Conservation (phyloP, 2,797 vertebrate species). For the Dendrocincla tyrannina region DNA sequence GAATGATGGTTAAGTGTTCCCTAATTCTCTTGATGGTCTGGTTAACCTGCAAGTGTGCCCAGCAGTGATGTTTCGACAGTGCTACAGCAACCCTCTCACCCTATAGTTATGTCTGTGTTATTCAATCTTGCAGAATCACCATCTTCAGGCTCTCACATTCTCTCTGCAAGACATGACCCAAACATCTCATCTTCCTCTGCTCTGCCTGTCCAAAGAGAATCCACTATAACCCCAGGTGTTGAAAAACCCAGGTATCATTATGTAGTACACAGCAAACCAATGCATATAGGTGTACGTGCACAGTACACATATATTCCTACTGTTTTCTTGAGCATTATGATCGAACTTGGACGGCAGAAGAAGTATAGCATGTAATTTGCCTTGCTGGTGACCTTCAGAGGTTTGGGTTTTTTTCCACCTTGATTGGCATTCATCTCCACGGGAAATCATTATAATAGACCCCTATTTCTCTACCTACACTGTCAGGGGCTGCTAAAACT, state of each 20-base stretch:
- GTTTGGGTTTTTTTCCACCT: background rate
- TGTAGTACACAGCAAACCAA: background rate
- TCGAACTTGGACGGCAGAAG: background rate
- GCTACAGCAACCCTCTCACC: background rate
- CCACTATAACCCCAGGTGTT: constrained; percentile 64
- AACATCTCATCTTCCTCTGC: constrained; percentile 63
- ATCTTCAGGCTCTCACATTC: constrained; percentile 24
- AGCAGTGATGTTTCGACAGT: background rate
- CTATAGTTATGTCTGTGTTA: constrained; percentile 7
- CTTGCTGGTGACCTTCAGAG: constrained; percentile 10
- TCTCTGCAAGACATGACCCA: constrained; percentile 40
- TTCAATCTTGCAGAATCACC: constrained; percentile 47
- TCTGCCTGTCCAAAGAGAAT: constrained; percentile 59
- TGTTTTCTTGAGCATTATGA: constrained; percentile 3
- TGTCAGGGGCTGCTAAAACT: constrained; percentile 29
- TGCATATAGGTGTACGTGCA: background rate
- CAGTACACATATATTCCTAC: background rate
- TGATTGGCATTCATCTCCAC: background rate
- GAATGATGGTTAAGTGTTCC: background rate
- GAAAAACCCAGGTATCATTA: constrained; percentile 2
- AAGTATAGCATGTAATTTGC: constrained; percentile 12
- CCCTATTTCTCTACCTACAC: background rate
- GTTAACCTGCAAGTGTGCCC: constrained; percentile 15
- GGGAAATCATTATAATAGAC: constrained; percentile 42
- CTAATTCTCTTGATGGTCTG: constrained; percentile 13